Base-by-base conservation (phyloP, 2,113 vertebrate genomes). In the Cyprinodon tularosa region DNA sequence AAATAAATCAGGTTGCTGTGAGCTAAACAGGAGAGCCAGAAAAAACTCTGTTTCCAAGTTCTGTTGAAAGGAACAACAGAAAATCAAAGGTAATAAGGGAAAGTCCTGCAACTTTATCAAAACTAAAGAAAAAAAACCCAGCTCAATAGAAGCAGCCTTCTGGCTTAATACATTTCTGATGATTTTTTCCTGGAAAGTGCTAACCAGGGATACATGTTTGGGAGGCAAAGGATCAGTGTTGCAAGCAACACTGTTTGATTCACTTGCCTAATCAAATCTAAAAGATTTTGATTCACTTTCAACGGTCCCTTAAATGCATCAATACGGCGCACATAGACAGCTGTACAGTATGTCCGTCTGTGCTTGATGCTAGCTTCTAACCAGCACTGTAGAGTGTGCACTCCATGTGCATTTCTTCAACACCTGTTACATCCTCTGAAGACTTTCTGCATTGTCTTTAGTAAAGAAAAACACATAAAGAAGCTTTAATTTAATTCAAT, bases 221-320 rank as follows among this genome's bases (percentile, higher is more conserved):
- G 63, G 75, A 87, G 84, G 77, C 44, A 71, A 75, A 40, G 72
- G 81, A 81, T 86, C 74, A 66, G 57, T 75, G 50, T 60, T n/a
- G 76, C 62, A 77, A 87, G 88, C 78, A 83, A 83, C 57, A 66
- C 68, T 74, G 72, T 82, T 86, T 77, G 69, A 88, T 80, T 85
- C 80, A 60, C 14, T 66, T 37, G 36, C 69, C 50, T 83, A 77
- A 40, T 62, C 37, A 14, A 40, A 66, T 84, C 79, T 47, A 81
- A 83, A 71, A 17, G 72, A 77, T 80, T 76, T 87, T 74, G 83
- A 80, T 84, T 62, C 72, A 65, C 36, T 66, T 4, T 38, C 53
- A 82, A 68, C 61, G 50, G 63, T 36, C 9, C 63, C 48, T 47
- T 71, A 57, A 77, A 79, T 79, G 75, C 64, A 29, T 38, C 48